These are phyloP conservation scores for Nomada fucata DNA, from an alignment of 2,888 invertebrate species.

Conservation along the genomic window DNA sequence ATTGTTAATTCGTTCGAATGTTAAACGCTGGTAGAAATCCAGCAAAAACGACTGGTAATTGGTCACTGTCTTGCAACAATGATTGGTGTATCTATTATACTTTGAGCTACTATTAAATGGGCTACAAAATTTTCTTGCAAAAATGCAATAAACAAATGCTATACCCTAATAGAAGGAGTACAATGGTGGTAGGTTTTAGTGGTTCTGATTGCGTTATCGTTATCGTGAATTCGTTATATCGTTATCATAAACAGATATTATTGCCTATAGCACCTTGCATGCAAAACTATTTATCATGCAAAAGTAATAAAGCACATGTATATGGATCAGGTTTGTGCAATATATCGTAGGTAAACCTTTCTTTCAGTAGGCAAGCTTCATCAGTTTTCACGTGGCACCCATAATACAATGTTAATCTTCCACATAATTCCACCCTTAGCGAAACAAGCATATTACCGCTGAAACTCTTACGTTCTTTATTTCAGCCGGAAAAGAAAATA, in stretches of 20 bases:
- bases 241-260: conserved; percentile 19
- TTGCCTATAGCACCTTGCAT: conserved; percentile 39
- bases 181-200: conserved; percentile 21
- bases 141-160: not conserved
- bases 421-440: conserved; percentile 26
- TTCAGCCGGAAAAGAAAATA: conserved; percentile 12
- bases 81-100: not conserved
- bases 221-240: not conserved
- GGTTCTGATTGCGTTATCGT: not conserved
- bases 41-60: too few species aligned
- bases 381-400: conserved; percentile 45
- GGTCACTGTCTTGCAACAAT: not conserved
- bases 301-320: conserved; percentile 33
- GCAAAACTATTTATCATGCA: conserved; percentile 47
- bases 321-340: conserved; percentile 9
- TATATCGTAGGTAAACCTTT: not conserved
- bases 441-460: conserved; percentile 16
- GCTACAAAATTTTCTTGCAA: not conserved
- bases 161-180: not conserved
- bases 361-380: conserved; percentile 67
- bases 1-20: too few species aligned
- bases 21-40: too few species aligned
- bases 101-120: not conserved
- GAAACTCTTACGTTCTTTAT: conserved; percentile 29
- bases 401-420: conserved; percentile 10